Conservation (phyloP, 2,888 invertebrate species). For the Sicus ferrugineus region DNA sequence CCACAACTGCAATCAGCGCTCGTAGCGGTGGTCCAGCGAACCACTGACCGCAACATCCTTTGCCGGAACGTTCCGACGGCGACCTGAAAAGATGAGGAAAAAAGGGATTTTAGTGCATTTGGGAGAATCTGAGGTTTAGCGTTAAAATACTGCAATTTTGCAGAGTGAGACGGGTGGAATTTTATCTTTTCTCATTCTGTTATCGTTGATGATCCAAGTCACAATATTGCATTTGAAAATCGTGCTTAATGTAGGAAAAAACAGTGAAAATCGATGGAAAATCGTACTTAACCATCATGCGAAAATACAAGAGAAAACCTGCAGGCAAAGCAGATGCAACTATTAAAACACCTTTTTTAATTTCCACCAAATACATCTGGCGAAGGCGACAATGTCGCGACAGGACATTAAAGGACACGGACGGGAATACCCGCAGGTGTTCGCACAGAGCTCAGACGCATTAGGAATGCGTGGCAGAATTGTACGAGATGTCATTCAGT, state of each 20-base stretch:
- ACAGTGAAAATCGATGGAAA: no score
- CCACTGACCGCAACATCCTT: conserved; percentile 65
- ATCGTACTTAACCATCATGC: no score
- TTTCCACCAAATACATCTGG: background rate
- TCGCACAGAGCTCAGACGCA: background rate
- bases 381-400: background rate
- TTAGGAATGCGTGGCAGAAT: conserved; percentile 21
- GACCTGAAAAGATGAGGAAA: conserved; percentile 53
- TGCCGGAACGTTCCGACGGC: conserved; percentile 65
- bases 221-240: no score
- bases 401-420: background rate
- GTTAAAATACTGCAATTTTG: no score
- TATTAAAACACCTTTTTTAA: background rate
- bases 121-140: no score
- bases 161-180: no score
- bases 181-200: no score
- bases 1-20: conserved; percentile 64
- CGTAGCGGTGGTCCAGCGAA: conserved; percentile 64
- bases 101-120: no score
- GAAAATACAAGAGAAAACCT: no score
- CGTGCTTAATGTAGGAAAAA: no score
- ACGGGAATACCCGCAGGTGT: background rate
- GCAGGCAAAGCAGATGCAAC: conserved; percentile 19
- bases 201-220: no score
- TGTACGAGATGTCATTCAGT: background rate